A percentile compares a stretch with the other conserved stretches of the same genome.
These are phyloP conservation scores for Ellobius talpinus DNA, from an alignment of 2,113 vertebrate species.

Conservation along the genomic window DNA sequence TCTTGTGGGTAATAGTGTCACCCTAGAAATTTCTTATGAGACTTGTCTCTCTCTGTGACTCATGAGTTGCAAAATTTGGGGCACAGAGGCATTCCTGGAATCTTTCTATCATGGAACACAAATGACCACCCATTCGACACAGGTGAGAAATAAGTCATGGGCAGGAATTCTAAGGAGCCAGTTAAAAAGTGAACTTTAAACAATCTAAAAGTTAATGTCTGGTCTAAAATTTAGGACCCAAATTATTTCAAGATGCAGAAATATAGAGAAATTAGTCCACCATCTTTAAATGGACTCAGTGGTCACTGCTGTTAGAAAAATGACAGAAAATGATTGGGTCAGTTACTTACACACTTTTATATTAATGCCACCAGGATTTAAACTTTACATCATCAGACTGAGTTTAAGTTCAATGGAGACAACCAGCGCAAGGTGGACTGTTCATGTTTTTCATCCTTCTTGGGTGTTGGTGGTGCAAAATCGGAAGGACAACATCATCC, in stretches of 20 bases:
- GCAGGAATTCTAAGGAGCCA: constrained; percentile 52
- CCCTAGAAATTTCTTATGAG: constrained; percentile 41
- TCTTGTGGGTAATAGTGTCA: constrained; percentile 38
- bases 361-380: neutral
- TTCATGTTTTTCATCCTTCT: neutral
- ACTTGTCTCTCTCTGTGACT: constrained; percentile 35
- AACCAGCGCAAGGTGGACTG: neutral
- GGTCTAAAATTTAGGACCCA: constrained; percentile 57
- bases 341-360: constrained; percentile 26
- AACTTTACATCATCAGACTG: neutral
- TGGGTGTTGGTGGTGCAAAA: neutral
- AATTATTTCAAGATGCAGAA: constrained; percentile 64
- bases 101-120: constrained; percentile 23
- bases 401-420: neutral
- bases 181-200: constrained; percentile 64
- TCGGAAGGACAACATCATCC: neutral
- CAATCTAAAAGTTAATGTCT: constrained; percentile 53
- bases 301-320: constrained; percentile 8
- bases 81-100: constrained; percentile 30
- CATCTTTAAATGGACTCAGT: constrained; percentile 36
- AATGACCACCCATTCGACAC: constrained; percentile 48
- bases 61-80: neutral
- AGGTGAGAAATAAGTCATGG: constrained; percentile 46
- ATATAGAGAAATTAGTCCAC: constrained; percentile 32
- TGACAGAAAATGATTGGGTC: neutral